phyloP scores from a whole-genome alignment of 2,113 vertebrate species.

The Archilochus colubris region DNA sequence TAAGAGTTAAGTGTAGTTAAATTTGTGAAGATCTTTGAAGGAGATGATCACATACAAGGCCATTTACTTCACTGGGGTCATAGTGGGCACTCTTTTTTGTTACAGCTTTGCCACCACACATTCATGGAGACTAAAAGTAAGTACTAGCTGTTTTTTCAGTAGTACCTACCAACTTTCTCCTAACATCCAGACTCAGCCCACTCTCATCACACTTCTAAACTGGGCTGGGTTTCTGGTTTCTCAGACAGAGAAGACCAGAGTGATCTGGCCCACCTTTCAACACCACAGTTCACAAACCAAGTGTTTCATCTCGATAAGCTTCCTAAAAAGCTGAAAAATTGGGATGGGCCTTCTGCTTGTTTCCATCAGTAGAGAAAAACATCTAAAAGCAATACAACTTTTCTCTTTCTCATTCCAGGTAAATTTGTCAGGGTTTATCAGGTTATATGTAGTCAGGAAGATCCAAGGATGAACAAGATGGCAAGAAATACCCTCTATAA shows the following conservation, averaged over 20 bases:
- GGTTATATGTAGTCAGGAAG: not conserved
- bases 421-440: not conserved
- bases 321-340: not conserved
- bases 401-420: not conserved
- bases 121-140: not conserved
- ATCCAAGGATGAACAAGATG: not conserved
- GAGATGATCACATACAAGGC: not conserved
- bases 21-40: not conserved
- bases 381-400: not conserved
- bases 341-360: not conserved
- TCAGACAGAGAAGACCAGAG: not conserved
- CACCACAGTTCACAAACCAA: not conserved
- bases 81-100: not conserved
- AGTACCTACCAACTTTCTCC: not conserved
- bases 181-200: not conserved
- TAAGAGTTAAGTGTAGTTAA: not conserved
- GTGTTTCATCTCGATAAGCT: not conserved
- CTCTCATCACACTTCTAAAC: not conserved
- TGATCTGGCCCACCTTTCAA: not conserved
- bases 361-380: not conserved
- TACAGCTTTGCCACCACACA: not conserved
- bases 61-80: rapidly evolving
- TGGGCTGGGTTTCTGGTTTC: not conserved
- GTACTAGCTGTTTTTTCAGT: not conserved
- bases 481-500: not conserved